Conservation (phyloP, 2,797 vertebrate species). For the Molothrus aeneus region DNA sequence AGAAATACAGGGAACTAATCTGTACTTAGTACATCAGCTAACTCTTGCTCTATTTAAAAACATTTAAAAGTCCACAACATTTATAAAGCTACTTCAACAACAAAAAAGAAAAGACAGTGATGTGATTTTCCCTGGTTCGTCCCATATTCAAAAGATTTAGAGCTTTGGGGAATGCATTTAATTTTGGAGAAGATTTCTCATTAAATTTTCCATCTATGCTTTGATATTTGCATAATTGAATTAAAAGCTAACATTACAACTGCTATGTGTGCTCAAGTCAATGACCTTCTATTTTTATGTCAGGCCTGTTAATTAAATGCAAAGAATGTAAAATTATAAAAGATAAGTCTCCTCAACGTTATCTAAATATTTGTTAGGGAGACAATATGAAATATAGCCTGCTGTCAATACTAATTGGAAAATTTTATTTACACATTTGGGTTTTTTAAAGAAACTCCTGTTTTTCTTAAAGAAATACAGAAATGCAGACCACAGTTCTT, state of each 20-base stretch:
- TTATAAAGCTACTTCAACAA: background rate
- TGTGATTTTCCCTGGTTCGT: background rate
- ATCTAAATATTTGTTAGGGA: constrained; percentile 5
- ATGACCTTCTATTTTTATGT: background rate
- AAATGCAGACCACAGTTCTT: background rate
- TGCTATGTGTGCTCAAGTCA: background rate
- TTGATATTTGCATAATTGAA: background rate
- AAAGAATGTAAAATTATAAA: background rate
- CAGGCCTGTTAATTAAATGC: background rate
- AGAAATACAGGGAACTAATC: background rate
- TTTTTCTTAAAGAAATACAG: background rate
- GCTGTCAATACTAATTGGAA: background rate
- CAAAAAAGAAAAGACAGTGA: background rate
- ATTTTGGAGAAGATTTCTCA: background rate
- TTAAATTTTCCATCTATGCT: background rate
- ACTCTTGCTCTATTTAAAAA: background rate
- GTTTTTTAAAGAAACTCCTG: background rate
- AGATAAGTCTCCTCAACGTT: background rate
- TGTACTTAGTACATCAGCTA: background rate
- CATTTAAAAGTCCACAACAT: background rate
- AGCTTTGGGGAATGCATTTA: background rate
- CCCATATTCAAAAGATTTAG: background rate
- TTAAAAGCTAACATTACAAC: background rate
- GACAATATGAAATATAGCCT: background rate
- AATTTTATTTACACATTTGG: background rate